Base-by-base conservation (phyloP, 2,888 invertebrate species). In the Gisinianus flammeolus region DNA sequence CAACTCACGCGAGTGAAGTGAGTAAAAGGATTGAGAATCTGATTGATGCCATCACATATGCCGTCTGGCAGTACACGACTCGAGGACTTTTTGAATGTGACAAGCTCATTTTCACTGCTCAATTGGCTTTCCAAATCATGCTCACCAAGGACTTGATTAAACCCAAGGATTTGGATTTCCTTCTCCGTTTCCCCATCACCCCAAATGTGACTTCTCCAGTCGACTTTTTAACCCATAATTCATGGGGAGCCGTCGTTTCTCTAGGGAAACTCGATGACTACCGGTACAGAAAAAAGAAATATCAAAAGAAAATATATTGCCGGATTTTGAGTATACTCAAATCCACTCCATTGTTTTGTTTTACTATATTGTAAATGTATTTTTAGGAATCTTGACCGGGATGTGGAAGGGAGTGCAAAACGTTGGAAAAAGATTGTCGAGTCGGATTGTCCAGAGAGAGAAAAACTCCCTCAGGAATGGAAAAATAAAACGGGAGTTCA, bases 401-500 rank as follows among this genome's bases (percentile, higher is more conserved):
- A 98, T 87, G 97, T 98, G 84, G 97, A 98, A 88, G 95, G 93
- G 3, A 96, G 96, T 0, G 93, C 95, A n/a, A 98, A 97, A 86
- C 90, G 97, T 77, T 98, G 98, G 98, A 97, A 97, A 87, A 97
- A 97, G 88, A 91, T 97, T 85, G 94, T 97, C 0, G 98, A 98
- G 88, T 93, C 94, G 85, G 97, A 98, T 86, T 93, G 93, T 85
- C 97, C 98, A 0, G 98, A 98, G 87, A 92, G 94, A 83, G 97
- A 98, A 86, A 97, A 97, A 87, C 95, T 98, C 87, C 98, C 98
- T 0, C 97, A 97, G 79, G 98, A 98, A 88, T 98, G 97, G 97
- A 98, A 98, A 88, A 96, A 94, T 86, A 97, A 97, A 89, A 93
- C 94, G 0, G 92, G 96, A 0, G 88, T 98, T 26, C 97, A 98